phyloP scores from a whole-genome alignment of 2,888 invertebrate species.

The Stenoptilia bipunctidactyla region DNA sequence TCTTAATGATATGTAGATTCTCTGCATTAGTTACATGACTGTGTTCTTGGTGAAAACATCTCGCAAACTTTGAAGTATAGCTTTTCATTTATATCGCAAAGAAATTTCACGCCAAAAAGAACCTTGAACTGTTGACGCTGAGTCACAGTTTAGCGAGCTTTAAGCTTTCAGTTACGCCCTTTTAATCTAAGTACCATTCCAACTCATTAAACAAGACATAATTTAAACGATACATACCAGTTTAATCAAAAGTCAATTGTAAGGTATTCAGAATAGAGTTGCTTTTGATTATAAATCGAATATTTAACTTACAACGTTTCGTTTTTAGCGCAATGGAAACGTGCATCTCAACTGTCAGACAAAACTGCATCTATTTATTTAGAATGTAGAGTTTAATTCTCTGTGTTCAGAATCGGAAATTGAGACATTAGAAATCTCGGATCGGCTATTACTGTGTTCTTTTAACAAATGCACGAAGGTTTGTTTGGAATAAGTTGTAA shows the following conservation, averaged over 20 bases:
- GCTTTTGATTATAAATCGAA: background rate
- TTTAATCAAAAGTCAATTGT: constrained; percentile 30
- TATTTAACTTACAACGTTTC: constrained; percentile 29
- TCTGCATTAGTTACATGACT: constrained; percentile 68
- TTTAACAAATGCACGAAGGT: constrained; percentile 61
- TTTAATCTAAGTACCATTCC: constrained; percentile 22
- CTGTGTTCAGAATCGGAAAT: constrained; percentile 34
- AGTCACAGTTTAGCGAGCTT: too few relatives aligned
- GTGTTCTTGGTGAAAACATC: constrained; percentile 67
- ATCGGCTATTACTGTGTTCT: constrained; percentile 66
- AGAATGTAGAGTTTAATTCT: too few relatives aligned
- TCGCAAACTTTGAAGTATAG: constrained; percentile 33
- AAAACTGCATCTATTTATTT: too few relatives aligned
- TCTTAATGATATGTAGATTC: constrained; percentile 72
- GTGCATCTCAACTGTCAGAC: constrained; percentile 29
- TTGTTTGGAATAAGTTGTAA: constrained; percentile 63
- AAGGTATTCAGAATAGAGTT: constrained; percentile 20
- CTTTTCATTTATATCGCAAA: too few relatives aligned
- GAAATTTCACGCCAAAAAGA: too few relatives aligned
- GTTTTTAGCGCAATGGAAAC: constrained; percentile 23
- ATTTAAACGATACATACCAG: constrained; percentile 43
- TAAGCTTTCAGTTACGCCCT: too few relatives aligned
- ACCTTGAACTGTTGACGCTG: too few relatives aligned
- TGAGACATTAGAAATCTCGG: constrained; percentile 68
- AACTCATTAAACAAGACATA: constrained; percentile 70